phyloP scores from a whole-genome alignment of 2,797 vertebrate genomes.

The Periophthalmus magnuspinnatus region DNA sequence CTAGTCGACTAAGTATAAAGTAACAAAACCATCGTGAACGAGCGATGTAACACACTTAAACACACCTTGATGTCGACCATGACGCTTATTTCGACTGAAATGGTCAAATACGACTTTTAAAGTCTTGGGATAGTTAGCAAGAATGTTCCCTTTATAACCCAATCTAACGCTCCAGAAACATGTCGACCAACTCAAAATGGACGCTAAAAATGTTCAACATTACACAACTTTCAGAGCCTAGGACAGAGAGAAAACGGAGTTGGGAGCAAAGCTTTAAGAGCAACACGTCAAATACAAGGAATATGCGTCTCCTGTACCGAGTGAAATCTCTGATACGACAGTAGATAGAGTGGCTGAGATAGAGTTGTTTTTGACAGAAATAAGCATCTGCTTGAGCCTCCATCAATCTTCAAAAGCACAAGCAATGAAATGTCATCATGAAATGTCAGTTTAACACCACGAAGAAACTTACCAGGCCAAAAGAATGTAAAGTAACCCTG shows the following conservation, averaged over 20 bases:
- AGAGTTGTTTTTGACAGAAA: slow-evolving; percentile 86
- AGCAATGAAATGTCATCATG: slow-evolving; percentile 53
- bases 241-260: slow-evolving; percentile 15
- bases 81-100: background rate
- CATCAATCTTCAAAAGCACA: slow-evolving; percentile 81
- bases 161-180: slow-evolving; percentile 83
- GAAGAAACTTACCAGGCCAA: slow-evolving; percentile 33
- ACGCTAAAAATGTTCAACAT: slow-evolving; percentile 80
- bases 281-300: background rate
- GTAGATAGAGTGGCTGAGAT: slow-evolving; percentile 7
- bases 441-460: slow-evolving; percentile 17
- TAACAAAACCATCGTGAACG: slow-evolving; percentile 63
- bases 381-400: slow-evolving; percentile 77
- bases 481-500: slow-evolving; percentile 6
- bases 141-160: slow-evolving; percentile 54
- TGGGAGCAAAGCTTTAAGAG: background rate
- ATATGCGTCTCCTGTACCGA: slow-evolving; percentile 16
- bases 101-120: slow-evolving; percentile 27
- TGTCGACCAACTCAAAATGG: slow-evolving; percentile 96
- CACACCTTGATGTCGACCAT: rapidly evolving
- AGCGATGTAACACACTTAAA: slow-evolving; percentile 14
- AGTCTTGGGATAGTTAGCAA: slow-evolving; percentile 43
- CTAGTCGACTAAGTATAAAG: slow-evolving; percentile 71
- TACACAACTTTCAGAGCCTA: slow-evolving; percentile 70
- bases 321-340: slow-evolving; percentile 21